Evolutionary conservation across 2,797 vertebrate genomes (phyloP), one percentile per base, ranked within the genome.

Genomic region (Diceros bicornis): DNA sequence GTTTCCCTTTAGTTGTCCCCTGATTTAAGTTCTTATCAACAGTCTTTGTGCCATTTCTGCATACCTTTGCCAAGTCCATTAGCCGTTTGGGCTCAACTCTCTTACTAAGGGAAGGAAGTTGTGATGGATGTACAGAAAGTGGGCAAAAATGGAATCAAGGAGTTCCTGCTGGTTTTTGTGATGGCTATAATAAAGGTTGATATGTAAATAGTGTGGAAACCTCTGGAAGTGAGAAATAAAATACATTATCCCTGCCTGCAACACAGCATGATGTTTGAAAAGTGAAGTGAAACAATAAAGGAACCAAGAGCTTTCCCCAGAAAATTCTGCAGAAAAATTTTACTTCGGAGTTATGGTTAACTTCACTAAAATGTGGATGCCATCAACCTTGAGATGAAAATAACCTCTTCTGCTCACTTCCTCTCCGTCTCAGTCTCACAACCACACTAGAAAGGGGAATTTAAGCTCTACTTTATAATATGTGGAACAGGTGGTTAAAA

Each of bases 251-350:
- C 11, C 75, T 89, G 52, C 62, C 41, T 91, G 21, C 18, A 91
- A 44, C 78, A 55, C 7, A 68, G 12, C 25, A 34, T 57, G 23
- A 27, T 86, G 18, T 96, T 96, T 94, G 81, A 94, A 95, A 97
- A 93, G 59, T 89, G 89, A 95, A 97, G 34, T 66, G 82, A 93
- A 95, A 94, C 78, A 78, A 11, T 78, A 32, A 96, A 91, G 12
- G 57, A 69, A 72, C 78, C 34, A 74, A 69, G 62, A 74, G 37
- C 74, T 93, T 94, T 71, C 84, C 94, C 79, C 41, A 91, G 87
- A 97, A 94, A 93, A 82, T 91, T 96, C 71, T 93, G 41, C 61
- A 96, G 69, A 74, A 75, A 85, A 91, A 62, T 93, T 90, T 92
- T 85, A 59, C 13, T 92, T 96, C 93, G 75, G 59, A 94, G 89